Conservation (phyloP, 2,888 invertebrate genomes). For the Caenorhabditis becei region DNA sequence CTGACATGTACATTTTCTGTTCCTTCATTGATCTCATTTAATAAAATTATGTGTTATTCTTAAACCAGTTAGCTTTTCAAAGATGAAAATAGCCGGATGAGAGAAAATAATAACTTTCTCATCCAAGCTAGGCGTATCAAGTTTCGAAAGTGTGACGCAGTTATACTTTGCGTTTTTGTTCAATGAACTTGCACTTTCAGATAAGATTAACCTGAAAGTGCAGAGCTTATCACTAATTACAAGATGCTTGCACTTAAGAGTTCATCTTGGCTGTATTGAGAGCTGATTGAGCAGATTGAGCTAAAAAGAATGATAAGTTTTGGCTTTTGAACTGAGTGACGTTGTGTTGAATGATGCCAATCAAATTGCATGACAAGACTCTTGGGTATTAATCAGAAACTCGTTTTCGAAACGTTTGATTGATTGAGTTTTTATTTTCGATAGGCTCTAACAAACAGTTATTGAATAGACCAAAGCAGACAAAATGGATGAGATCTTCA, state of each 20-base stretch:
- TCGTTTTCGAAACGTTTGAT: too few species aligned
- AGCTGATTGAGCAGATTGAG: too few species aligned
- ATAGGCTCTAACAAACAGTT: not conserved
- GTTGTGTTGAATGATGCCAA: not conserved
- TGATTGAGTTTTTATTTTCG: too few species aligned
- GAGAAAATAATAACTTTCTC: not conserved
- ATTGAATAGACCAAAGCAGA: conserved; percentile 7
- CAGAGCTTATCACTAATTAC: too few species aligned
- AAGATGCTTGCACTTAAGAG: too few species aligned
- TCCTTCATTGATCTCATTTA: conserved; percentile 30
- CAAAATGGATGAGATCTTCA: conserved; percentile 52
- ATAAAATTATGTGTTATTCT: not conserved
- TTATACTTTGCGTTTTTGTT: not conserved
- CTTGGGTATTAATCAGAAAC: too few species aligned
- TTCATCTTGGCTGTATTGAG: too few species aligned
- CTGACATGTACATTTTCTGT: conserved; percentile 31
- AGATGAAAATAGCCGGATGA: not conserved
- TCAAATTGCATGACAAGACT: too few species aligned
- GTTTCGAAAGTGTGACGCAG: not conserved
- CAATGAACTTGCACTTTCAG: not conserved
- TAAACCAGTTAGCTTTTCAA: not conserved
- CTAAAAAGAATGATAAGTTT: not conserved
- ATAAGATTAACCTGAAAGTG: not conserved
- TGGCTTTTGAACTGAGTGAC: too few species aligned
- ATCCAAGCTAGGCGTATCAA: not conserved